phyloP scores from a whole-genome alignment of 2,797 vertebrate species.

The Macrochelys suwanniensis region DNA sequence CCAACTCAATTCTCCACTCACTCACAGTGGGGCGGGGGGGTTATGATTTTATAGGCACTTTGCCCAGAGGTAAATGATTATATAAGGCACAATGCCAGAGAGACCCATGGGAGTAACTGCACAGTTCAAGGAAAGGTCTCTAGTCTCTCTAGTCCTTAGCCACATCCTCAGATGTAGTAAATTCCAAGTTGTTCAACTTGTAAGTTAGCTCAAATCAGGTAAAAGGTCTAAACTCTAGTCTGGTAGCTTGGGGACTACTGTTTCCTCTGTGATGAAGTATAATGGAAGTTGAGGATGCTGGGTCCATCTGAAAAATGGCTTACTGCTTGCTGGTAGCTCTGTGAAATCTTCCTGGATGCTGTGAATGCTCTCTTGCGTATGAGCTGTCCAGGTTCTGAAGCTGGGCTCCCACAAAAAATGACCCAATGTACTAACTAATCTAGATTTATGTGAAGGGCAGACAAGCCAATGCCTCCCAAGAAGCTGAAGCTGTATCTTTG shows the following conservation, averaged over 20 bases:
- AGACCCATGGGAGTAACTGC: accelerated
- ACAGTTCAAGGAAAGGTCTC: neutral
- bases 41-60: neutral
- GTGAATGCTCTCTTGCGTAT: neutral
- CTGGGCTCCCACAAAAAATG: neutral
- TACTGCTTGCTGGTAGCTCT: neutral
- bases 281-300: neutral
- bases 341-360: neutral
- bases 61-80: neutral
- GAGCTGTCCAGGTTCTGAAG: neutral
- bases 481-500: neutral
- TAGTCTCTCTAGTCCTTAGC: neutral
- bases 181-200: neutral
- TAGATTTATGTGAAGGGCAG: neutral
- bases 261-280: neutral
- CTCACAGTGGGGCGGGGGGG: neutral
- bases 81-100: neutral
- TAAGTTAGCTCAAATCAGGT: neutral
- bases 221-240: neutral
- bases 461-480: neutral
- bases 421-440: neutral
- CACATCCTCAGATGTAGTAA: neutral
- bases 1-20: neutral
- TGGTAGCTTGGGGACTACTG: neutral
- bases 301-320: neutral